A percentile compares a stretch with the other conserved stretches of the same genome.
These are phyloP conservation scores for Crypturellus tataupa DNA, from an alignment of 2,797 vertebrate species.

Conservation along the genomic window DNA sequence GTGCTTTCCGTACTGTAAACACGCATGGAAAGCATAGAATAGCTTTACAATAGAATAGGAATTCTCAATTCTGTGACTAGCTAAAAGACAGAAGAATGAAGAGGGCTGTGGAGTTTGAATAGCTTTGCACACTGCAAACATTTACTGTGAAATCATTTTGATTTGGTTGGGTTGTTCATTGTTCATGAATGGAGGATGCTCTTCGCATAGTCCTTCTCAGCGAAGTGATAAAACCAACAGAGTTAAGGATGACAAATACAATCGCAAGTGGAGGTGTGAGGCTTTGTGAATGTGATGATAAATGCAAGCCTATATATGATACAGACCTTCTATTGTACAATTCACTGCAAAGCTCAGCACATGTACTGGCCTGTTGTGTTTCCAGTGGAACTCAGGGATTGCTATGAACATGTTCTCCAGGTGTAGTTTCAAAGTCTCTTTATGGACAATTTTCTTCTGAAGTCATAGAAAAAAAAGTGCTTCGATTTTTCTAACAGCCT, in stretches of 20 bases:
- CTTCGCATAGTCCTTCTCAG: neutral
- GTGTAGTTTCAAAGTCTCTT: neutral
- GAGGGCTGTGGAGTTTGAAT: neutral
- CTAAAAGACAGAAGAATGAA: neutral
- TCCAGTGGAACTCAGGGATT: neutral
- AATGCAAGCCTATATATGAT: neutral
- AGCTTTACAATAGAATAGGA: neutral
- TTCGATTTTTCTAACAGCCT: neutral
- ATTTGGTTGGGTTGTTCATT: neutral
- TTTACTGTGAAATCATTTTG: neutral
- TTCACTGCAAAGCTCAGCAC: neutral
- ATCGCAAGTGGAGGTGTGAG: neutral
- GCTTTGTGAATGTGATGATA: neutral
- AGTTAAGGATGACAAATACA: neutral
- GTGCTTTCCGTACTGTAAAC: neutral
- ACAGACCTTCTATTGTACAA: neutral
- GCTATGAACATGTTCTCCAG: neutral
- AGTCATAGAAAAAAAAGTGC: neutral
- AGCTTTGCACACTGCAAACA: neutral
- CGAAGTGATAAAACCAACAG: neutral
- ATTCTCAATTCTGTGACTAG: neutral
- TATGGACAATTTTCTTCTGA: constrained; percentile 5
- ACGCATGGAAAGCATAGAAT: neutral
- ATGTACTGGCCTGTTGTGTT: neutral
- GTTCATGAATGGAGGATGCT: neutral